Conservation (phyloP, 2,113 vertebrate genomes). For the Cnemophilus loriae region DNA sequence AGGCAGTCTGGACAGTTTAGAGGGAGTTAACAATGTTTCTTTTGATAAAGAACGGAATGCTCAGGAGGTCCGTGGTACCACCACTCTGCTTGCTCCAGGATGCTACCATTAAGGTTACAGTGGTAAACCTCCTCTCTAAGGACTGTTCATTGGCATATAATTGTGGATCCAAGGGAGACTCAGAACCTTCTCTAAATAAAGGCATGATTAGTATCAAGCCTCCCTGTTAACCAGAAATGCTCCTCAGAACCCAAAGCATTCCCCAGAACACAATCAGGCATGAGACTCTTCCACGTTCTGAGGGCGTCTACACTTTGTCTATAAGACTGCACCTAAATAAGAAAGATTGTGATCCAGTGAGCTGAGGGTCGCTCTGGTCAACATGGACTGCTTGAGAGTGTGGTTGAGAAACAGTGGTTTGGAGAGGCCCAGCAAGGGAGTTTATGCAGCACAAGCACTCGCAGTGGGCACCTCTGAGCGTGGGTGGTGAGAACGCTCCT, state of each 20-base stretch:
- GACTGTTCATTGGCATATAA: neutral
- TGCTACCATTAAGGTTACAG: neutral
- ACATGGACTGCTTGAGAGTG: neutral
- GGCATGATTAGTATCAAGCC: neutral
- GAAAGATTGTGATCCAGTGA: neutral
- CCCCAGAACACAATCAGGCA: neutral
- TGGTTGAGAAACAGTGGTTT: neutral
- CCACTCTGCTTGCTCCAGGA: neutral
- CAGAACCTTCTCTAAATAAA: neutral
- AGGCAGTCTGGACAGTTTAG: neutral
- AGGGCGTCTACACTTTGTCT: neutral
- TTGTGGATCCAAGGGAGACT: neutral
- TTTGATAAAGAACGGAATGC: neutral
- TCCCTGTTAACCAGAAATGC: neutral
- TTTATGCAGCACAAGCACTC: neutral
- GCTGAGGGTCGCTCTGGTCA: neutral
- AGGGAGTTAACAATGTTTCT: neutral
- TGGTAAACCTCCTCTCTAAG: neutral
- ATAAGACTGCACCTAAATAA: too few relatives aligned
- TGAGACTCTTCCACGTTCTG: neutral
- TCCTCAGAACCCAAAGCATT: neutral
- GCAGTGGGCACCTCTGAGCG: fast-evolving
- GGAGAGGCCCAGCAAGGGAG: fast-evolving
- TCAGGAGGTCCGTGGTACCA: neutral
- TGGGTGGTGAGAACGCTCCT: neutral